Percentiles rank a stretch among this genome's conserved stretches.
Conservation (phyloP, 2,797 vertebrate species). For the Manis pentadactyla region DNA sequence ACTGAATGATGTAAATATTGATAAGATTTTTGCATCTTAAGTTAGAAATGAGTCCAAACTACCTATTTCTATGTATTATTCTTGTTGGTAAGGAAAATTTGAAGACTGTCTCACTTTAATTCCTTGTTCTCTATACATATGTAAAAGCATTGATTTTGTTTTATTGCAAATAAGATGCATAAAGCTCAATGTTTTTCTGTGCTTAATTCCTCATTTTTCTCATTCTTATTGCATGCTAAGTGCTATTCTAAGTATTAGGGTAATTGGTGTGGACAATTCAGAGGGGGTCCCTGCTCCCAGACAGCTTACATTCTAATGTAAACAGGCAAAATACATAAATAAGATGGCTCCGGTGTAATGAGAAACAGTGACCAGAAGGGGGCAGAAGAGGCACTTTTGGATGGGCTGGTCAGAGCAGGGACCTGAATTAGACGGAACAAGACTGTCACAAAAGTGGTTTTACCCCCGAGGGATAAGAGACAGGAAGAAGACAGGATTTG, state of each 20-base stretch:
- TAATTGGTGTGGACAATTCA: neutral
- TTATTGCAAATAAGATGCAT: neutral
- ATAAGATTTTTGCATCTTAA: constrained; percentile 33
- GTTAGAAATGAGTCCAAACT: neutral
- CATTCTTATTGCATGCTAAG: neutral
- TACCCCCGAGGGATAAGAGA: neutral
- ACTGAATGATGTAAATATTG: neutral
- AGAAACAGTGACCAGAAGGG: neutral
- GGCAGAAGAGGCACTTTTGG: neutral
- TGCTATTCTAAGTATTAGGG: neutral
- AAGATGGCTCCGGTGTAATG: neutral
- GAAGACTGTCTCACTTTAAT: neutral
- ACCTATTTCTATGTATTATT: neutral
- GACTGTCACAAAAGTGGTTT: neutral
- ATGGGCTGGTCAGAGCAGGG: neutral
- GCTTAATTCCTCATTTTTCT: neutral
- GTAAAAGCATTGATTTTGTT: neutral
- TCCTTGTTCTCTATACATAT: neutral
- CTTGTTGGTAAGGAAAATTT: neutral
- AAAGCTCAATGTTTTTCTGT: neutral
- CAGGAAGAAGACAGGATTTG: neutral
- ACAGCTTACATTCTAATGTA: neutral
- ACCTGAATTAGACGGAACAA: neutral
- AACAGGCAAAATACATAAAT: neutral
- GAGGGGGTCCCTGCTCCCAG: neutral